Base-by-base conservation (phyloP, 1,140 invertebrate genomes). In the Drosophila ogumai region DNA sequence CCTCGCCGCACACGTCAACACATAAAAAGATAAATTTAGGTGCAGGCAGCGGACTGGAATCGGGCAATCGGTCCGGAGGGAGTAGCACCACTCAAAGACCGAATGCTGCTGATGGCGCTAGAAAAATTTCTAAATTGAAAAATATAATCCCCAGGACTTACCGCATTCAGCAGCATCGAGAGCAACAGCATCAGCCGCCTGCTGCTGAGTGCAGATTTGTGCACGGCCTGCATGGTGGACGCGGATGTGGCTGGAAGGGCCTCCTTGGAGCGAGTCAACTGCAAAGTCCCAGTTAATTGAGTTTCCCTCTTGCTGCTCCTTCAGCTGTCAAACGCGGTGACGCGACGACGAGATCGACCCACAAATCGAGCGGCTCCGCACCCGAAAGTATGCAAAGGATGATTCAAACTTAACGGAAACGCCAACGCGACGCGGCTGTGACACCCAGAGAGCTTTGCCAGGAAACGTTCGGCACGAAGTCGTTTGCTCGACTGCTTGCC, bases 121-220 rank as follows among this genome's bases (percentile, higher is more conserved):
- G 57, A 57, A 54, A n/a, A 66, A 49, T 63, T 67, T 63, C 28
- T 43, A 90, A 82, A 90, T 77, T 84, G 75, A 87, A 90, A 54
- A 84, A 69, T 63, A 76, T 87, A 88, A 87, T 88, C 80, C 84
- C 54, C 54, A n/a, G n/a, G 47, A 90, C 85, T 88, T 90, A 88
- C 85, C 59, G 85, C 85, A 79, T 88, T 88, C 28, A 88, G 78
- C 56, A 88, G 77, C 85, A 90, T 90, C 25, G 85, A 81, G 49
- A 88, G 74, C 69, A 88, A 58, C 63, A 88, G 63, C 50, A 90
- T 22, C 38, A 88, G 63, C 78, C 81, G 88, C 60, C 74, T 85
- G 69, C 81, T 90, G 46, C 64, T 64, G 25, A 66, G 80, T 75
- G 85, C 85, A 81, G 78, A 81, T 59, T 67, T 81, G 81, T 90